phyloP scores from a whole-genome alignment of 2,888 invertebrate genomes.

The Heliconius cydno region DNA sequence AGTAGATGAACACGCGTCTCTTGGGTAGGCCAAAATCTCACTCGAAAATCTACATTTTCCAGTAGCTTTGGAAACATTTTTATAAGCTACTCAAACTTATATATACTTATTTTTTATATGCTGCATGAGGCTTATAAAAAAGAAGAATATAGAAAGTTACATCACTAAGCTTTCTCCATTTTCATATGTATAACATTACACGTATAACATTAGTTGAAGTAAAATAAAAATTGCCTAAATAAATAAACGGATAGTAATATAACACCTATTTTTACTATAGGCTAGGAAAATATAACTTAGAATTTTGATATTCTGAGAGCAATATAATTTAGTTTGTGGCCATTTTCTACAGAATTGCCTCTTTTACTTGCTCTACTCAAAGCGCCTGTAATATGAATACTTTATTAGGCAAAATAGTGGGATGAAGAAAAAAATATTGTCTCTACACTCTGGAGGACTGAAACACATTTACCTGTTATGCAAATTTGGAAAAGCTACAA shows the following conservation, averaged over 20 bases:
- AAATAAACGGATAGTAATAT: not conserved
- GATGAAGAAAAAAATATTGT: constrained; percentile 25
- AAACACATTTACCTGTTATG: constrained; percentile 34
- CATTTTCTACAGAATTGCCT: constrained; percentile 1
- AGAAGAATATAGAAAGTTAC: not conserved
- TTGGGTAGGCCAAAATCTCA: not conserved
- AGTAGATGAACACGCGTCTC: not conserved
- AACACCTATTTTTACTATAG: not conserved
- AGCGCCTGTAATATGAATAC: constrained; percentile 30
- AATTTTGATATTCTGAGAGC: not conserved
- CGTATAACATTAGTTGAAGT: not conserved
- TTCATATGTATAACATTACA: not conserved
- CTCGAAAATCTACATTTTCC: not conserved
- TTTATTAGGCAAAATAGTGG: constrained; percentile 31
- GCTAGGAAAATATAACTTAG: not conserved
- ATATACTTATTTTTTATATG: not conserved
- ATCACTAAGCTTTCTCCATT: not conserved
- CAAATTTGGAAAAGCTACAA: constrained; percentile 30
- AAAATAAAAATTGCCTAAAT: not conserved
- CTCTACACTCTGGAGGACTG: constrained; percentile 29
- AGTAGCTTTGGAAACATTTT: not conserved
- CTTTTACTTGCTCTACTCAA: not conserved
- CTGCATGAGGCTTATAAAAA: no score
- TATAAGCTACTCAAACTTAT: not conserved
- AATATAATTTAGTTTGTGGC: constrained; percentile 10